Conservation (phyloP, 2,888 invertebrate genomes). For the Tenthredo livida region DNA sequence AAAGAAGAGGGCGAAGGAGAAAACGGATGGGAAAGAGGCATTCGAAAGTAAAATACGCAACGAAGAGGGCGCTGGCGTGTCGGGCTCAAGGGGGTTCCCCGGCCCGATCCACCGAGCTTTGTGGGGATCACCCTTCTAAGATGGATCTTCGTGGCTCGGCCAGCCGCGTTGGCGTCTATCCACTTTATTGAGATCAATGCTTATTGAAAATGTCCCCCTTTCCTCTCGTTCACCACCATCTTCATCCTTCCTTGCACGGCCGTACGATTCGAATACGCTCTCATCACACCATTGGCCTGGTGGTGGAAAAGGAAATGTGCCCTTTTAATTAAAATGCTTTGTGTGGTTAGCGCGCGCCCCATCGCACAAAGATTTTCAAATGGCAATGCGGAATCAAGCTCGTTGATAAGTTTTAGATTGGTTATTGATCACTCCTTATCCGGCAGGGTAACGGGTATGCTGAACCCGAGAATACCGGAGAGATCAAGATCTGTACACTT, state of each 20-base stretch:
- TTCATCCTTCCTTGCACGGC: conserved; percentile 34
- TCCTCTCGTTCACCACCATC: conserved; percentile 38
- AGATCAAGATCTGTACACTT: background rate
- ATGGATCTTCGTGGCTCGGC: conserved; percentile 56
- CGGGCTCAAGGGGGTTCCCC: conserved; percentile 48
- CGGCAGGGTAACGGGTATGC: conserved; percentile 26
- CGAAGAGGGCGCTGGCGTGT: conserved; percentile 50
- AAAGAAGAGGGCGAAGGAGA: conserved; percentile 37
- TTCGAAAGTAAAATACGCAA: conserved; percentile 36
- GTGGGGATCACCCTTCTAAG: conserved; percentile 55
- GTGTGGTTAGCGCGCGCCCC: conserved; percentile 55
- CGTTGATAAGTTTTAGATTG: conserved; percentile 66
- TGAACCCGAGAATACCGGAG: background rate
- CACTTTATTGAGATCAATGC: conserved; percentile 69
- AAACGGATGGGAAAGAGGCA: conserved; percentile 15
- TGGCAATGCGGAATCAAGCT: conserved; percentile 60
- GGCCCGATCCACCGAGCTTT: conserved; percentile 51
- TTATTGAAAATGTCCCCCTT: conserved; percentile 66
- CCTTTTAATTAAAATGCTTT: conserved; percentile 63
- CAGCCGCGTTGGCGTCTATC: conserved; percentile 64
- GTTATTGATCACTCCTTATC: conserved; percentile 64
- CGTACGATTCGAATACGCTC: conserved; percentile 5
- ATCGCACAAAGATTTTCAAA: conserved; percentile 47
- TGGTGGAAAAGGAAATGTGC: conserved; percentile 57
- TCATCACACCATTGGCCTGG: conserved; percentile 15